phyloP scores from a whole-genome alignment of 1,140 invertebrate genomes.

The Bombus picipes region DNA sequence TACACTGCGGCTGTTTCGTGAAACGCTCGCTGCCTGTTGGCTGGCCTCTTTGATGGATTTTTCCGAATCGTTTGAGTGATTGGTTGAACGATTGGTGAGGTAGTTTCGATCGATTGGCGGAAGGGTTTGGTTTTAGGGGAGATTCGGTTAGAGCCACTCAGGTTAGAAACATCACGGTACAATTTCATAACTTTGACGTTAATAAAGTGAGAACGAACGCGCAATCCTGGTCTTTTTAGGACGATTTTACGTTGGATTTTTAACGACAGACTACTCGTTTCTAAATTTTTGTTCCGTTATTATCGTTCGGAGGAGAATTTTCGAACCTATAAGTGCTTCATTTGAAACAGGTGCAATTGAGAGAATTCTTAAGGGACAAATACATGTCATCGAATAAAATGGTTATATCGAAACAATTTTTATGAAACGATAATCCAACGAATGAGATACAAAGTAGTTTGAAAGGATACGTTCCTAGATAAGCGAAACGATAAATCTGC shows the following conservation, averaged over 20 bases:
- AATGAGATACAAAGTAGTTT: too few species aligned
- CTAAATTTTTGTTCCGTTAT: too few species aligned
- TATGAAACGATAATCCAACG: too few species aligned
- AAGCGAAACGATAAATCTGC: background rate
- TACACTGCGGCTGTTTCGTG: background rate
- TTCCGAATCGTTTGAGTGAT: background rate
- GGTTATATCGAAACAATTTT: too few species aligned
- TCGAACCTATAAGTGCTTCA: too few species aligned
- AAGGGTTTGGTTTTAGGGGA: background rate
- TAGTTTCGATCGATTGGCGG: background rate
- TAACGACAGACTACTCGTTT: background rate
- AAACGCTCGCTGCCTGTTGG: background rate
- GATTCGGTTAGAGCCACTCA: background rate
- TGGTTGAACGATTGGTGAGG: background rate
- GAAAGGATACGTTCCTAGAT: too few species aligned
- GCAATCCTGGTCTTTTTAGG: background rate
- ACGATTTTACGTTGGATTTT: background rate
- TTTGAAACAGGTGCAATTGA: too few species aligned
- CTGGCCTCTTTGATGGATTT: background rate
- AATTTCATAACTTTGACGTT: background rate
- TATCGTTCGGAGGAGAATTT: too few species aligned
- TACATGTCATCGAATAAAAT: too few species aligned
- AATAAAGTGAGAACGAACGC: background rate
- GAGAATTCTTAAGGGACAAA: too few species aligned
- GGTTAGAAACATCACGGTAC: background rate